Percentiles rank a stretch among this genome's conserved stretches.
phyloP scores from a whole-genome alignment of 92 coral and sea anemone species.

The Ricordea florida region DNA sequence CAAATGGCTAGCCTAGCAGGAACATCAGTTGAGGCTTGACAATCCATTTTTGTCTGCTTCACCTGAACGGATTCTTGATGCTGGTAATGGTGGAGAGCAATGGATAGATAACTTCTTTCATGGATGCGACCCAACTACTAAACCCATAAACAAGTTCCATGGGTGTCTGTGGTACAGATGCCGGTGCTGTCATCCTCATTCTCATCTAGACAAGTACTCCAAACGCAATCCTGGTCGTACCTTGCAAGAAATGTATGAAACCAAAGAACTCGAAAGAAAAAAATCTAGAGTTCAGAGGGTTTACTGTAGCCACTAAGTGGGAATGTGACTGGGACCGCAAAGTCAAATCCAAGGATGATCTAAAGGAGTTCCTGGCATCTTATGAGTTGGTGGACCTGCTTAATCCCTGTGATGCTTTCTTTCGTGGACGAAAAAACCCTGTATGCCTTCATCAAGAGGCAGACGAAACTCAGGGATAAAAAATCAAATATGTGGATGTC shows the following conservation, averaged over 20 bases:
- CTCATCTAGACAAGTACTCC: too few species aligned
- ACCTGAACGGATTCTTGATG: background rate
- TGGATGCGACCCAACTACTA: background rate
- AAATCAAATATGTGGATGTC: background rate
- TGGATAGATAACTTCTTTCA: background rate
- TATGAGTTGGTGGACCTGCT: background rate
- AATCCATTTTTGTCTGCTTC: background rate
- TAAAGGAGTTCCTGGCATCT: background rate
- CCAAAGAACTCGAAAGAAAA: background rate
- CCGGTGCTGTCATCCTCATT: too few species aligned
- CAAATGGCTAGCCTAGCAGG: background rate
- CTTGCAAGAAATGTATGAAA: background rate
- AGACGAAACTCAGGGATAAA: background rate
- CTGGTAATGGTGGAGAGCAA: background rate
- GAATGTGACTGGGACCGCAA: background rate
- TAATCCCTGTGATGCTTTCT: background rate
- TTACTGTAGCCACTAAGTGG: background rate
- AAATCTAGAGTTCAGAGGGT: background rate
- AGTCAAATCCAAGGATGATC: background rate
- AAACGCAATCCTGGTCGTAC: background rate
- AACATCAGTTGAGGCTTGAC: background rate
- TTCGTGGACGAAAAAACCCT: background rate
- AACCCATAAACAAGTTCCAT: conserved; percentile 10
- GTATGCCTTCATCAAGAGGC: background rate
- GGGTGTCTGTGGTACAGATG: too few species aligned